Evolutionary conservation across 2,888 invertebrate species (phyloP).

Genomic region (Plebejus anna): DNA sequence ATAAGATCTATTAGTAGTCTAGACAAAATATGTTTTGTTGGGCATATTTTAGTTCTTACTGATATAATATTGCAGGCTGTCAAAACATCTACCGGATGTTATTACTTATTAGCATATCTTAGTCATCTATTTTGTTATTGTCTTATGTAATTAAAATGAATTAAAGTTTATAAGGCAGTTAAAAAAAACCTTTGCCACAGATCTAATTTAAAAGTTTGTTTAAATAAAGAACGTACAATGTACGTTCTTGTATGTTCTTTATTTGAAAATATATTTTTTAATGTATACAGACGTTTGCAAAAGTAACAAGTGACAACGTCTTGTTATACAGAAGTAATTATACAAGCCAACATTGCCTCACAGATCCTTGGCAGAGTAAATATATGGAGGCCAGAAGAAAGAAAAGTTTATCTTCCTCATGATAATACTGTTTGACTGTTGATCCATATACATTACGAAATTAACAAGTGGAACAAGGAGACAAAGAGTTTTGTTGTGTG

Average conservation of each 20-base stretch:
- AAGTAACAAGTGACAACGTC: conserved; percentile 17
- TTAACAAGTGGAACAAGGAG: conserved; percentile 42
- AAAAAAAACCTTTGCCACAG: neutral
- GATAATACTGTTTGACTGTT: conserved; percentile 39
- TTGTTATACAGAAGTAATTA: conserved; percentile 16
- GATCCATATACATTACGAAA: conserved; percentile 42
- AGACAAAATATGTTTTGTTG: neutral
- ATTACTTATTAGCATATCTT: neutral
- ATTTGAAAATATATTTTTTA: too few species aligned
- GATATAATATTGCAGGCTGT: neutral
- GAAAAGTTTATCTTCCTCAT: conserved; percentile 38
- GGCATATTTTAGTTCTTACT: neutral
- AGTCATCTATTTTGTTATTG: conserved; percentile 3
- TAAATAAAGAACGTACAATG: neutral
- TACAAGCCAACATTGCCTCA: conserved; percentile 21
- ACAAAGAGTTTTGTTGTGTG: conserved; percentile 33
- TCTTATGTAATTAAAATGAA: neutral
- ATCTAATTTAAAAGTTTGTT: neutral
- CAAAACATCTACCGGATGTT: conserved; percentile 1
- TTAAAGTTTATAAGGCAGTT: neutral
- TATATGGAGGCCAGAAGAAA: conserved; percentile 25
- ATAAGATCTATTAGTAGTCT: too few species aligned
- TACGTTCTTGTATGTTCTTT: too few species aligned
- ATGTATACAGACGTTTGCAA: neutral
- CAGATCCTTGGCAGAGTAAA: conserved; percentile 24